These are phyloP conservation scores for Drosophila bocki DNA, from an alignment of 1,140 invertebrate genomes.

Conservation along the genomic window DNA sequence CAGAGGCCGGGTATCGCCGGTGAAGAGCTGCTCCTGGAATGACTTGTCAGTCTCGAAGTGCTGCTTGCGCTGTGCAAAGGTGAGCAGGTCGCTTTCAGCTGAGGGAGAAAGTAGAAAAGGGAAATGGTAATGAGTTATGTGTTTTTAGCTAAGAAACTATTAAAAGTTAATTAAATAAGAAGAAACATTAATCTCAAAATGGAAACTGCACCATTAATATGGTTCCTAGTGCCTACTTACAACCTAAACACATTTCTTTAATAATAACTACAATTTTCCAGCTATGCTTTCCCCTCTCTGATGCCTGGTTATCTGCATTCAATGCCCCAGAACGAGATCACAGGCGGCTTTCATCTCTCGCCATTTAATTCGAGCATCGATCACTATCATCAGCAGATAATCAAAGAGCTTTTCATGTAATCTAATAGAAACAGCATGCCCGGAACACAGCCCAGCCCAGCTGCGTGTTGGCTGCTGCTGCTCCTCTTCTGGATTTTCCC, in stretches of 20 bases:
- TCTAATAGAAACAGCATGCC: slow-evolving; percentile 54
- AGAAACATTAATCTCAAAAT: neutral
- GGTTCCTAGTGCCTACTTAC: neutral
- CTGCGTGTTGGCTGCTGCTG: slow-evolving; percentile 18
- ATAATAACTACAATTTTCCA: neutral
- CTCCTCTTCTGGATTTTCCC: slow-evolving; percentile 21
- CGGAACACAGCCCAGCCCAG: slow-evolving; percentile 34
- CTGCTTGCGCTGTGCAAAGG: slow-evolving; percentile 90
- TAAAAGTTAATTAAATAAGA: neutral
- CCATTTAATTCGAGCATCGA: slow-evolving; percentile 18
- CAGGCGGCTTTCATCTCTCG: slow-evolving; percentile 35
- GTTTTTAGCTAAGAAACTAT: neutral
- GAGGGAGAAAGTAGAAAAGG: slow-evolving; percentile 85
- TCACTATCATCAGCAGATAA: slow-evolving; percentile 49
- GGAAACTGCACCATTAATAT: neutral
- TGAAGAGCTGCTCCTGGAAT: slow-evolving; percentile 89
- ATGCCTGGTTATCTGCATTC: slow-evolving; percentile 5
- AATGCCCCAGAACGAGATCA: slow-evolving; percentile 26
- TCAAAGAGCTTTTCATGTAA: slow-evolving; percentile 55
- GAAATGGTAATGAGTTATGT: neutral
- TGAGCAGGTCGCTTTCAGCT: slow-evolving; percentile 94
- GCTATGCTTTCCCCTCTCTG: neutral
- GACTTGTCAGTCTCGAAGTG: slow-evolving; percentile 90
- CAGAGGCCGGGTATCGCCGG: slow-evolving; percentile 87
- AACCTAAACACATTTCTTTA: neutral